Percentiles rank a stretch among this genome's conserved stretches.
These are phyloP conservation scores for Naso thynnoides DNA, from an alignment of 2,797 vertebrate species.

Conservation along the genomic window DNA sequence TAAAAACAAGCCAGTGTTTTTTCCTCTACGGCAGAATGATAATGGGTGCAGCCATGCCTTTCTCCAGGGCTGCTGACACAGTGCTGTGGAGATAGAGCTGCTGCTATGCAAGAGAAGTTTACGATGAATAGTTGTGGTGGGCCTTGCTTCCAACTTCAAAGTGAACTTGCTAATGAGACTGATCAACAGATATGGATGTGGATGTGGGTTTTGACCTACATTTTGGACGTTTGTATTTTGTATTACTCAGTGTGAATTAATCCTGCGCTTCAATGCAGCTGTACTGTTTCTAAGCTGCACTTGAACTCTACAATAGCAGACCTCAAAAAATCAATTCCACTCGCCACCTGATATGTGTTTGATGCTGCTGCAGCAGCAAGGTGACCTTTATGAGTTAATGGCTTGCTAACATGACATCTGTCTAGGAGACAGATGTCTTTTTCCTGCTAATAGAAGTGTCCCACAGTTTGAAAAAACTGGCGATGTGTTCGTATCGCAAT, in stretches of 20 bases:
- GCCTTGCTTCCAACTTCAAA: conserved; percentile 20
- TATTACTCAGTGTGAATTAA: not conserved
- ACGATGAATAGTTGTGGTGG: not conserved
- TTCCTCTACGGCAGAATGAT: too few species aligned
- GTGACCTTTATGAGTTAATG: conserved; percentile 16
- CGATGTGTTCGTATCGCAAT: not conserved
- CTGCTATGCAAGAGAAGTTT: too few species aligned
- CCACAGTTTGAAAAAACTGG: not conserved
- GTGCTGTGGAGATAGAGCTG: too few species aligned
- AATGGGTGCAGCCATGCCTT: too few species aligned
- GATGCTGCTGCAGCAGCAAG: conserved; percentile 26
- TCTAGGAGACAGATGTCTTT: not conserved
- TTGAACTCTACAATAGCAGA: not conserved
- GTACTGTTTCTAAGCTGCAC: conserved; percentile 2
- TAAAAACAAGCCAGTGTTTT: too few species aligned
- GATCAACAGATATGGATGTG: not conserved
- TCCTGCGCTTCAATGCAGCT: not conserved
- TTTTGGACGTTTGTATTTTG: not conserved
- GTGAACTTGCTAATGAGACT: conserved; percentile 34
- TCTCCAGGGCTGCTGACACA: too few species aligned
- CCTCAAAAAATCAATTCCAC: conserved; percentile 43
- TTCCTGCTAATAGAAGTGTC: not conserved
- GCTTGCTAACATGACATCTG: not conserved
- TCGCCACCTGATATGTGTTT: conserved; percentile 39
- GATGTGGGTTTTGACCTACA: not conserved